Evolutionary conservation across 2,888 invertebrate genomes (phyloP).

Genomic region (Tortrix viridana): DNA sequence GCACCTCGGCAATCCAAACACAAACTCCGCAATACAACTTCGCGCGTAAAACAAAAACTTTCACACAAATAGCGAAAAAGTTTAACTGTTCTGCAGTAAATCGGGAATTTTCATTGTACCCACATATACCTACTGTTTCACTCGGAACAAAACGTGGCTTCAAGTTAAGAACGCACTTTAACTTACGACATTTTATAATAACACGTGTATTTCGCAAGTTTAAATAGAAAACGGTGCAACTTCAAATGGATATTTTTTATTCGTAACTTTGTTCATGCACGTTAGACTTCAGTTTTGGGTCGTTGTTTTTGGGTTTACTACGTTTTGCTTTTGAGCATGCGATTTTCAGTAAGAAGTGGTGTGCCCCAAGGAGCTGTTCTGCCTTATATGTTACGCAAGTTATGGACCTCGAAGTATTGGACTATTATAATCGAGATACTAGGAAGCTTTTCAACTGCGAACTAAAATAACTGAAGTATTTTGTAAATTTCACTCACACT

Average conservation of each 20-base stretch:
- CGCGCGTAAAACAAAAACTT: slow-evolving; percentile 51
- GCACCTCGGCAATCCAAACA: slow-evolving; percentile 45
- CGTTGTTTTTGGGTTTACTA: too few species aligned
- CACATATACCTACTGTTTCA: slow-evolving; percentile 12
- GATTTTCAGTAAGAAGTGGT: slow-evolving; percentile 10
- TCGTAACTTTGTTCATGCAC: too few species aligned
- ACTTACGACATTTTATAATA: slow-evolving; percentile 4
- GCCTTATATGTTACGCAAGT: slow-evolving; percentile 29
- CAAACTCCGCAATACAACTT: slow-evolving; percentile 50
- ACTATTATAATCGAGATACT: slow-evolving; percentile 13
- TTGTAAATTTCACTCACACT: too few species aligned
- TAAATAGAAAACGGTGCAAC: too few species aligned
- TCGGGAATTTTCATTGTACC: slow-evolving; percentile 46
- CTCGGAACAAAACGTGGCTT: not conserved
- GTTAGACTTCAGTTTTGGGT: too few species aligned
- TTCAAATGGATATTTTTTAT: too few species aligned
- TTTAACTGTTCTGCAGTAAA: slow-evolving; percentile 47
- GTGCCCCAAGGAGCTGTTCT: slow-evolving; percentile 23
- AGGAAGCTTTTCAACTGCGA: slow-evolving; percentile 3
- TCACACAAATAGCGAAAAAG: slow-evolving; percentile 48
- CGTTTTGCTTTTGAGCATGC: too few species aligned
- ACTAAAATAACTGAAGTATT: slow-evolving; percentile 7
- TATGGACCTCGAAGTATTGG: slow-evolving; percentile 14
- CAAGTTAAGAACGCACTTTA: not conserved
- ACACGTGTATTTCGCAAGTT: too few species aligned